Evolutionary conservation across 2,888 invertebrate species (phyloP), one percentile per base, ranked within the genome.

Genomic region (Epistrophe grossulariae): DNA sequence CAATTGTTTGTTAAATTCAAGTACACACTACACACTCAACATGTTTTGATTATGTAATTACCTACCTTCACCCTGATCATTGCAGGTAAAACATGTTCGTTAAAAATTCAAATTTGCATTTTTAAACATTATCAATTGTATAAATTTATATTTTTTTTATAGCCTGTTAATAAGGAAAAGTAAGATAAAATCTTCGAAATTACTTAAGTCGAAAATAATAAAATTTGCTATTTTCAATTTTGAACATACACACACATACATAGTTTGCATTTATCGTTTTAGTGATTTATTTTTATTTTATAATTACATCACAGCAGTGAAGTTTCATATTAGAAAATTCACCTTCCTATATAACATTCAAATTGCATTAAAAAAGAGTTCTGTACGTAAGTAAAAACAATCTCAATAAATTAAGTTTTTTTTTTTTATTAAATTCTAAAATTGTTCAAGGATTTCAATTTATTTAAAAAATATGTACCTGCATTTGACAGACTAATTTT

Each of bases 11-110:
- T 24, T 57, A 35, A 17, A 17, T 35, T 31, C 17, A 6, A 52
- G n/a, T n/a, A n/a, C n/a, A n/a, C n/a, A 6, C 31, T 31, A 4
- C 6, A 31, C n/a, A 52, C 13, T 7, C 13, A n/a, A n/a, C 31
- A 45, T 38, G 59, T 38, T 59, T 59, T 59, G 35, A 59, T 38
- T 59, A 59, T 59, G 35, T 17, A 59, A 59, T 59, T 38, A 35
- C 17, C 35, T 59, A 35, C 35, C 59, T 59, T n/a, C n/a, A n/a
- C n/a, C n/a, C n/a, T 38, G 35, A 59, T 59, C 13, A 59, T 59
- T 35, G 4, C 6, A 59, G 17, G 17, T 35, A 35, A 35, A 59
- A 35, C 35, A 59, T 35, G 55, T 9, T 59, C 17, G 35, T 35
- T 59, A 55, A 55, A 55, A n/a, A 8, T 1, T 35, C 4, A 59